A percentile compares a stretch with the other conserved stretches of the same genome.
Evolutionary conservation across 2,797 vertebrate species (phyloP).

Genomic region (Alexandromys oeconomus): DNA sequence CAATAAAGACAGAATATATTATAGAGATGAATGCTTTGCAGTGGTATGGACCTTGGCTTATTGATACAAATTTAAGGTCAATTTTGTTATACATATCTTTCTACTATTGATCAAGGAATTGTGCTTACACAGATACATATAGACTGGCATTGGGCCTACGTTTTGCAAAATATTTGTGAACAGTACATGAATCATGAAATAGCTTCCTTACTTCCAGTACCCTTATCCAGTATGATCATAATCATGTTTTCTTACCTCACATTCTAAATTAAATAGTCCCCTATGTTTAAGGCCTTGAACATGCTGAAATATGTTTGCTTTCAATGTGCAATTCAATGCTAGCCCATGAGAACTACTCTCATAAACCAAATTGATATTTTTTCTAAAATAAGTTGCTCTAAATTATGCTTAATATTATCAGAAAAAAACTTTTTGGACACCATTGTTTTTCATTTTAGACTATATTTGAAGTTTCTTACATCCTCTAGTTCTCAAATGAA

Average conservation of each 20-base stretch:
- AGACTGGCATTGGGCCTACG: background rate
- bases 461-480: constrained; percentile 21
- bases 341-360: background rate
- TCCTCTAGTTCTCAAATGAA: background rate
- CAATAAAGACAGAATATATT: no score
- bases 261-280: background rate
- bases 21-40: no score
- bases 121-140: background rate
- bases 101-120: no score
- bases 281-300: background rate
- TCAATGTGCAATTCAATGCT: background rate
- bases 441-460: background rate
- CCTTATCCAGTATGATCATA: background rate
- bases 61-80: no score
- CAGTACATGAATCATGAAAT: background rate
- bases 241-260: background rate
- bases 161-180: no score
- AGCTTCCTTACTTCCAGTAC: background rate
- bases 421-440: background rate
- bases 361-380: background rate
- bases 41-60: no score
- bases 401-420: background rate
- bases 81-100: no score
- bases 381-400: background rate
- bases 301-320: background rate